Evolutionary conservation across 37 sponge, comb jelly and placozoan genomes (phyloP), one percentile per base, ranked within the genome.

Genomic region (Lycopodina hypogea): DNA sequence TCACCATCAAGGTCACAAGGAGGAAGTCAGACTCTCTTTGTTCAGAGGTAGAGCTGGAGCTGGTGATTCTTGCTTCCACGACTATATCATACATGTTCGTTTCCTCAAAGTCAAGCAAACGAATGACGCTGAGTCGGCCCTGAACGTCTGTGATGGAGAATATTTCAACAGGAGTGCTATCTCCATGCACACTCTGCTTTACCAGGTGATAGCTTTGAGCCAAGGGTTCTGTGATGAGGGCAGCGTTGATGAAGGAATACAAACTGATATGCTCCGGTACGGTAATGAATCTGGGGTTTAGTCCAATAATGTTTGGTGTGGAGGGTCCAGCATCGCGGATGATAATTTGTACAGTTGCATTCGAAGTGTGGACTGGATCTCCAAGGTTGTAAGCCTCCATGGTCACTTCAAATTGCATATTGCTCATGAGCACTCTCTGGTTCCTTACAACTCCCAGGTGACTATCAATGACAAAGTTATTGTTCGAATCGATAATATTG

Each of bases 361-460:
- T 83, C 21, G 35, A 22, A 26, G 74, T 15, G 9, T 4, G 64
- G 3, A 29, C 4, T 24, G 83, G 75, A 30, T 26, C 11, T 22
- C 72, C 88, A 40, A 45, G 36, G 78, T 93, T 87, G 69, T 26
- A 51, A 0, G 88, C 89, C 0, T 28, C 38, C 2, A 93, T 21
- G 0, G 17, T 52, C 1, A 89, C 30, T 19, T 3, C 39, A 42
- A 84, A 61, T n/a, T 22, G 62, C 3, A 21, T 56, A 0, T 45
- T 81, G 34, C 68, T 35, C 12, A 34, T 42, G 0, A 89, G 76
- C 1, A 30, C 41, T 23, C 15, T 75, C 56, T 40, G 81, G 45
- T 77, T 85, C 30, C 83, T 79, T 19, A 93, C 76, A 3, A 82
- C 36, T 39, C 93, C 93, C 30, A 56, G 72, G 14, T 34, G 29